A percentile compares a stretch with the other conserved stretches of the same genome.
phyloP scores from a whole-genome alignment of 2,888 invertebrate species.

The Oxytorus armatus region DNA sequence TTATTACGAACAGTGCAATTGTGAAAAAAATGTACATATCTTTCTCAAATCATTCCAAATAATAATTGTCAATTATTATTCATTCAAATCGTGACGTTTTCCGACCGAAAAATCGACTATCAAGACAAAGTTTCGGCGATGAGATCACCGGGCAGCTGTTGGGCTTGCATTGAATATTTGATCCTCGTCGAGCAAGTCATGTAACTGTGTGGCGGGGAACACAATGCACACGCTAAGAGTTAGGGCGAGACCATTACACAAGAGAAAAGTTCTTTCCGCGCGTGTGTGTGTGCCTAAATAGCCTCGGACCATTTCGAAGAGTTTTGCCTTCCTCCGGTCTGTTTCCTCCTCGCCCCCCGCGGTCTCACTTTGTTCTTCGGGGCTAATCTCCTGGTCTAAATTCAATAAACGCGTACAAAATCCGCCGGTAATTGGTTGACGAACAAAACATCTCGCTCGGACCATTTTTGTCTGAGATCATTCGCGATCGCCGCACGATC shows the following conservation, averaged over 20 bases:
- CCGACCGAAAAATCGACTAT: slow-evolving; percentile 48
- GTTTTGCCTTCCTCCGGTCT: slow-evolving; percentile 18
- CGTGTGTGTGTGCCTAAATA: slow-evolving; percentile 56
- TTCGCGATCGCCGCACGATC: slow-evolving; percentile 5
- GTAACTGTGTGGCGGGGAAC: slow-evolving; percentile 57
- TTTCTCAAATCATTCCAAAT: slow-evolving; percentile 9
- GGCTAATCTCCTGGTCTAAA: slow-evolving; percentile 73
- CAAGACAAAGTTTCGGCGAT: slow-evolving; percentile 43
- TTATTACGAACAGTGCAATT: background rate
- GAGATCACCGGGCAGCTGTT: slow-evolving; percentile 70
- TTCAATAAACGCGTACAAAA: slow-evolving; percentile 73
- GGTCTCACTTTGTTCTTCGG: slow-evolving; percentile 7
- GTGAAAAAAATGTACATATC: background rate
- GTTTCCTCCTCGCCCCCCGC: background rate
- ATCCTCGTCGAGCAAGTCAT: slow-evolving; percentile 69
- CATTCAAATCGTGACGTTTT: slow-evolving; percentile 20
- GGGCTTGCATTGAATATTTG: slow-evolving; percentile 80
- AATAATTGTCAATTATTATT: slow-evolving; percentile 21
- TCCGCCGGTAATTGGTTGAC: slow-evolving; percentile 34
- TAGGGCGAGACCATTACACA: slow-evolving; percentile 22
- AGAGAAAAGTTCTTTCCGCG: slow-evolving; percentile 34
- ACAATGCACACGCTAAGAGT: slow-evolving; percentile 68
- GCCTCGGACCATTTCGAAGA: slow-evolving; percentile 56
- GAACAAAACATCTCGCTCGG: slow-evolving; percentile 49
- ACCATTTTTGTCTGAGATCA: slow-evolving; percentile 30